Base-by-base conservation (phyloP, 1,140 invertebrate genomes). In the Zaprionus camerounensis region DNA sequence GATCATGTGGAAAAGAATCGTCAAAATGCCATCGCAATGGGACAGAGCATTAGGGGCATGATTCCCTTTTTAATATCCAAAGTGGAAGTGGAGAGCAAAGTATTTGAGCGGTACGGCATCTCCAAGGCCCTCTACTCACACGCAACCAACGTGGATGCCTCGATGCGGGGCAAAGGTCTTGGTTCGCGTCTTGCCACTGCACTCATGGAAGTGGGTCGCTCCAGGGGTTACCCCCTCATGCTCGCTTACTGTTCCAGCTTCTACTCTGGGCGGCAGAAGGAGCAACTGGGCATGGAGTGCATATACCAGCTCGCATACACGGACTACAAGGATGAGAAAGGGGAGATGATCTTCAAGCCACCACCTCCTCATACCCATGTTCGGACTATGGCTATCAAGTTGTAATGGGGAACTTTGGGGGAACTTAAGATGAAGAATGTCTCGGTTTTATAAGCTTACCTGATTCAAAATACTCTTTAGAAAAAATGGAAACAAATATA, bases 191-290 rank as follows among this genome's bases (percentile, higher is more conserved):
- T 82, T 2, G 68, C 76, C 24, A 26, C 41, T 4, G 66, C 76
- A 15, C 49, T 83, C 3, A 82, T 82, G 69, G 81, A 83, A 2
- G 65, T 83, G 13, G 81, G 81, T 6, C 73, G 72, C 20, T 36
- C 53, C 3, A 56, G 63, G 38, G 78, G 80, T 1, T 82, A 67
- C 22, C 81, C 81, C 4, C 17, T 72, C 1, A 79, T 83, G 80
- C 11, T 53, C 1, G 80, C 80, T 22, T 80, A 73, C 38, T 81
- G 77, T 49, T 31, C 73, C 15, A 81, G 80, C 31, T 81, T 46
- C 51, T 81, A 81, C n/a, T 80, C 80, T 11, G 77, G 73, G 0
- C 56, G 73, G 0, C 80, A 81, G 9, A 81, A 81, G 31, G 57
- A 80, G 12, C 64, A 77, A 0, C 11, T 81, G 34, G 80, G 80